These are phyloP conservation scores for Trachurus trachurus DNA, from an alignment of 2,797 vertebrate species.

Conservation along the genomic window DNA sequence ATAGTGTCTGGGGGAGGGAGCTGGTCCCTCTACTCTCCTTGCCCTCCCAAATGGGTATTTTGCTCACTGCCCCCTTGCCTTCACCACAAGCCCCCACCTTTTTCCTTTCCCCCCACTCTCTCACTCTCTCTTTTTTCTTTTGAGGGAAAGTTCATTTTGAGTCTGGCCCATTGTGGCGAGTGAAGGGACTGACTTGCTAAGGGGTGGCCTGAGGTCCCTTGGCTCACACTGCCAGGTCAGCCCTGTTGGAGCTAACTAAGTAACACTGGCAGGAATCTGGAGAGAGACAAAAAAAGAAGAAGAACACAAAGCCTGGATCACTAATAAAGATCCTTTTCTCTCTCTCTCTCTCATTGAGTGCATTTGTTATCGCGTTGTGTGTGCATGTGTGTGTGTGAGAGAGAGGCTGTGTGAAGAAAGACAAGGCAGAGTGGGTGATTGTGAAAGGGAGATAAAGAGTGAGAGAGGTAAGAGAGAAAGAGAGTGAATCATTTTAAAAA, in stretches of 20 bases:
- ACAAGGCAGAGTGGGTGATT: slow-evolving; percentile 13
- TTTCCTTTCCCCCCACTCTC: slow-evolving; percentile 27
- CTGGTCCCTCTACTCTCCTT: slow-evolving; percentile 63
- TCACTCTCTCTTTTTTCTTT: slow-evolving; percentile 44
- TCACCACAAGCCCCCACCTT: slow-evolving; percentile 33
- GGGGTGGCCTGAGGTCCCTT: slow-evolving; percentile 83
- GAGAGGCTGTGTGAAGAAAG: neutral
- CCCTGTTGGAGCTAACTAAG: slow-evolving; percentile 67
- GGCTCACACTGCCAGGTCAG: slow-evolving; percentile 82
- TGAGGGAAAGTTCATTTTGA: slow-evolving; percentile 80
- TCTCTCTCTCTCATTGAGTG: slow-evolving; percentile 53
- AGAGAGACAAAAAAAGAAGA: slow-evolving; percentile 6
- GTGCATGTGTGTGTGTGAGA: slow-evolving; percentile 32
- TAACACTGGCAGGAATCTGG: slow-evolving; percentile 66
- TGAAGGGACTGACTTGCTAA: slow-evolving; percentile 80
- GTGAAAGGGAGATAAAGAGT: slow-evolving; percentile 33
- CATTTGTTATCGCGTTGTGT: slow-evolving; percentile 57
- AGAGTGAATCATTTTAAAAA: slow-evolving; percentile 34
- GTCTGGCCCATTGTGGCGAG: slow-evolving; percentile 80
- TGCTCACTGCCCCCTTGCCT: slow-evolving; percentile 61
- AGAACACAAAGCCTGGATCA: slow-evolving; percentile 83
- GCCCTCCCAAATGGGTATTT: slow-evolving; percentile 69
- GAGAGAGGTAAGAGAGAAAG: slow-evolving; percentile 25
- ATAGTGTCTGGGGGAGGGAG: slow-evolving; percentile 73
- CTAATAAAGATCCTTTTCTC: slow-evolving; percentile 83